Percentiles rank a stretch among this genome's conserved stretches.
Evolutionary conservation across 2,113 vertebrate genomes (phyloP).

Genomic region (Pterophyllum scalare): DNA sequence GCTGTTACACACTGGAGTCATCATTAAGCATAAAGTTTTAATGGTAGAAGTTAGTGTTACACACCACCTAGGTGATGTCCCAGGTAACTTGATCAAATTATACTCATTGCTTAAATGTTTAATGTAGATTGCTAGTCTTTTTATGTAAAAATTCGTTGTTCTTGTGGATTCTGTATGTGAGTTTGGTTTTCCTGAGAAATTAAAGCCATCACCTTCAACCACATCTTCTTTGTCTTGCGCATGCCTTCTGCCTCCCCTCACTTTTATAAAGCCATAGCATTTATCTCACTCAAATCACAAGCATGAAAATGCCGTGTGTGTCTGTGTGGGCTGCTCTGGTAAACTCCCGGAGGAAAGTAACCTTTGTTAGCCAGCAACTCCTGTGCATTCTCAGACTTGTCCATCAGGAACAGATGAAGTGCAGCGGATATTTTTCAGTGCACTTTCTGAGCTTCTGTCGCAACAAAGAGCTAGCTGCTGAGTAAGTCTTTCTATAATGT

Average conservation of each 20-base stretch:
- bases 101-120: neutral
- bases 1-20: neutral
- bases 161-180: slow-evolving; percentile 30
- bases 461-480: neutral
- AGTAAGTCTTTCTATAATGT: neutral
- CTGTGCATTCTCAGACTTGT: neutral
- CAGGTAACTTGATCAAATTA: neutral
- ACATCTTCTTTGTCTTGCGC: slow-evolving; percentile 31
- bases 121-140: neutral
- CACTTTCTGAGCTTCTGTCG: neutral
- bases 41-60: neutral
- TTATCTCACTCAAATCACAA: neutral
- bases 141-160: neutral
- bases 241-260: slow-evolving; percentile 31
- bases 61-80: neutral
- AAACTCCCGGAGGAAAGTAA: neutral
- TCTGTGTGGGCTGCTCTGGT: neutral
- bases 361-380: neutral
- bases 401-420: neutral
- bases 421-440: neutral
- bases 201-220: slow-evolving; percentile 32
- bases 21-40: neutral
- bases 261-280: neutral
- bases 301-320: neutral
- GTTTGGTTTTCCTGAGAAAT: slow-evolving; percentile 45